phyloP scores from a whole-genome alignment of 2,797 vertebrate species.

The Crenichthys baileyi region DNA sequence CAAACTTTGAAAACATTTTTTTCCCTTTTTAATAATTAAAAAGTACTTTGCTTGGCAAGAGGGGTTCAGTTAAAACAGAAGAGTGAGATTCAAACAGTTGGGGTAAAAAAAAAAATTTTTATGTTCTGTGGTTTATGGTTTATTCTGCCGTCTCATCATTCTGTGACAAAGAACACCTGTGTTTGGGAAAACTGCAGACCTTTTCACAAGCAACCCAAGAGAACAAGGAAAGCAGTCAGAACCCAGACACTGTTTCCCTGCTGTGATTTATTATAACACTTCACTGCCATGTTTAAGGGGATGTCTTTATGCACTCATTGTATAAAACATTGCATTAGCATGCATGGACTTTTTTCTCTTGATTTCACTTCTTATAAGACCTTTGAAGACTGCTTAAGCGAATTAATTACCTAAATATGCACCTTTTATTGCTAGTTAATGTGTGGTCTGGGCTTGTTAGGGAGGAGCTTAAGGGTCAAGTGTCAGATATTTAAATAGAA shows the following conservation, averaged over 20 bases:
- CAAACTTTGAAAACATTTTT: not conserved
- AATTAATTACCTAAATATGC: not conserved
- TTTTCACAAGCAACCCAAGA: slow-evolving; percentile 10
- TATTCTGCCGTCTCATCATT: slow-evolving; percentile 17
- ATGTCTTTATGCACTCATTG: not conserved
- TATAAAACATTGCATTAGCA: not conserved
- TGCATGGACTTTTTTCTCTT: not conserved
- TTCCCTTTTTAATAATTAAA: not conserved
- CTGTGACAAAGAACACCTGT: slow-evolving; percentile 3
- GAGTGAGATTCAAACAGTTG: not conserved
- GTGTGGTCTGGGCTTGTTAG: slow-evolving; percentile 23
- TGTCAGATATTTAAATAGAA: slow-evolving; percentile 33
- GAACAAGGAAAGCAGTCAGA: not conserved
- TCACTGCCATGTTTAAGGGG: not conserved
- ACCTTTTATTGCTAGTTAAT: slow-evolving; percentile 7
- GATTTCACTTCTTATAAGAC: not conserved
- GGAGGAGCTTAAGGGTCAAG: slow-evolving; percentile 34
- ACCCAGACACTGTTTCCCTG: slow-evolving; percentile 13
- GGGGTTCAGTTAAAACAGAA: slow-evolving; percentile 6
- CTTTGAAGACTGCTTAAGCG: not conserved
- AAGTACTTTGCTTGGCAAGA: not conserved
- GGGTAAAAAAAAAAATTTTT: not conserved
- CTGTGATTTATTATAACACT: not conserved
- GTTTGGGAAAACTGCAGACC: slow-evolving; percentile 14
- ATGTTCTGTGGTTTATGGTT: slow-evolving; percentile 10